These are phyloP conservation scores for Eupeodes corollae DNA, from an alignment of 1,140 invertebrate genomes.

Conservation along the genomic window DNA sequence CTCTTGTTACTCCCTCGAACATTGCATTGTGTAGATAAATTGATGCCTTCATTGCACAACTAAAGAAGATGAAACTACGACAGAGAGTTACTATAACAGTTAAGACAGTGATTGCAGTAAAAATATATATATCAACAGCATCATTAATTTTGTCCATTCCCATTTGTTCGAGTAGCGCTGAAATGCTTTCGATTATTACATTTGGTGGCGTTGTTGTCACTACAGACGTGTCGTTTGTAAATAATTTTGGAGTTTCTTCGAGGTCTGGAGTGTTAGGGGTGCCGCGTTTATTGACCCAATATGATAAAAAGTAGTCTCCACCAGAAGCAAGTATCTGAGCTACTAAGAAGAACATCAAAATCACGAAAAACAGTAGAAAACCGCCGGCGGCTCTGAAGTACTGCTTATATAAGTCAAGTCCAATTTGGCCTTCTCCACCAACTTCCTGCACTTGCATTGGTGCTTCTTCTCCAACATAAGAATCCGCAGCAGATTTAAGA, in stretches of 20 bases:
- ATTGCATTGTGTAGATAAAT: constrained; percentile 63
- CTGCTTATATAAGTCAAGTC: constrained; percentile 43
- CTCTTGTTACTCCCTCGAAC: constrained; percentile 61
- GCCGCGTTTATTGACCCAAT: constrained; percentile 42
- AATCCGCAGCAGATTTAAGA: constrained; percentile 47
- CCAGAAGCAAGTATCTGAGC: constrained; percentile 53
- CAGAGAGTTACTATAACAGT: constrained; percentile 47
- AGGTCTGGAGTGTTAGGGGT: constrained; percentile 1
- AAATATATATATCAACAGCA: constrained; percentile 31
- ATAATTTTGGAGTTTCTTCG: constrained; percentile 14
- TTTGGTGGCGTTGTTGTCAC: no score
- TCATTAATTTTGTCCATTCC: constrained; percentile 20
- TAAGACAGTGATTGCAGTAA: constrained; percentile 46
- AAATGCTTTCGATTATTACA: constrained; percentile 10
- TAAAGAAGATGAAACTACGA: constrained; percentile 53
- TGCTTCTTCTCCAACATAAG: constrained; percentile 38
- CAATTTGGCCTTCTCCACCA: constrained; percentile 45
- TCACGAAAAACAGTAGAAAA: constrained; percentile 38
- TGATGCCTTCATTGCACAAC: constrained; percentile 58
- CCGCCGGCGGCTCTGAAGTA: constrained; percentile 51
- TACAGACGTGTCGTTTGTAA: no score
- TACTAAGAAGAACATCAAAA: constrained; percentile 43
- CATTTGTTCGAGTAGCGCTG: constrained; percentile 12
- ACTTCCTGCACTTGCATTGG: constrained; percentile 43
- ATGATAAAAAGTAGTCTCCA: constrained; percentile 56